Conservation (phyloP, 2,888 invertebrate genomes). For the Dusona sp. region DNA sequence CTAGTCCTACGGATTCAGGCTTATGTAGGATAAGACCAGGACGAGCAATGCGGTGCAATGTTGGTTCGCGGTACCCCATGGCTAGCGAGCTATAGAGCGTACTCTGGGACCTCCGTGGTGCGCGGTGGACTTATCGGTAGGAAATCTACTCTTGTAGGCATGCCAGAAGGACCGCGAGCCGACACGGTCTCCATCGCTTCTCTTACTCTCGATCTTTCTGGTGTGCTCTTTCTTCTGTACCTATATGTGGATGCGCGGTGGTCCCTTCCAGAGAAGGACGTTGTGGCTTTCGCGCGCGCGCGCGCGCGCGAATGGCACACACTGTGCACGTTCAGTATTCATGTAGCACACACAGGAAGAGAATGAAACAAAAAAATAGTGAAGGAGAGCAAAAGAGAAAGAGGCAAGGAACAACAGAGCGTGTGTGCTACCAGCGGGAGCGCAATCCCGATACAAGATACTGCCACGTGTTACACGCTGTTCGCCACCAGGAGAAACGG, state of each 20-base stretch:
- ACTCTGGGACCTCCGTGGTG: slow-evolving; percentile 81
- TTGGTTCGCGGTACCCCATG: slow-evolving; percentile 61
- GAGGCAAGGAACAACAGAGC: slow-evolving; percentile 73
- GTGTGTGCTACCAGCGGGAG: slow-evolving; percentile 82
- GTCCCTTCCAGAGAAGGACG: slow-evolving; percentile 56
- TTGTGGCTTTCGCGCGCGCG: slow-evolving; percentile 52
- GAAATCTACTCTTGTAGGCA: slow-evolving; percentile 83
- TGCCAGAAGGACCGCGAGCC: slow-evolving; percentile 74
- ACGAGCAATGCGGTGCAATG: slow-evolving; percentile 37
- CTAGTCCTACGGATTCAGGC: slow-evolving; percentile 24
- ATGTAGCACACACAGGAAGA: slow-evolving; percentile 57
- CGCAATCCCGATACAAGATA: slow-evolving; percentile 83
- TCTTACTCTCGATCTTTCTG: slow-evolving; percentile 64
- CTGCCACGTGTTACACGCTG: slow-evolving; percentile 84
- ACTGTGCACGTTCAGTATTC: slow-evolving; percentile 48
- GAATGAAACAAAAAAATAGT: slow-evolving; percentile 47
- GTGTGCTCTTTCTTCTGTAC: slow-evolving; percentile 34
- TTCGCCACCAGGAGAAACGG: slow-evolving; percentile 83
- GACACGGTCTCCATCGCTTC: slow-evolving; percentile 71
- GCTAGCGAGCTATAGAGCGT: slow-evolving; percentile 71
- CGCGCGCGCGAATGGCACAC: slow-evolving; percentile 60
- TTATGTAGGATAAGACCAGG: slow-evolving; percentile 10
- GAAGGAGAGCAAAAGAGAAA: slow-evolving; percentile 64
- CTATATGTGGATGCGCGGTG: slow-evolving; percentile 60
- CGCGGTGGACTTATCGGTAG: slow-evolving; percentile 81